Percentiles rank a stretch among this genome's conserved stretches.
phyloP scores from a whole-genome alignment of 2,113 vertebrate species.

The Mesitornis unicolor region DNA sequence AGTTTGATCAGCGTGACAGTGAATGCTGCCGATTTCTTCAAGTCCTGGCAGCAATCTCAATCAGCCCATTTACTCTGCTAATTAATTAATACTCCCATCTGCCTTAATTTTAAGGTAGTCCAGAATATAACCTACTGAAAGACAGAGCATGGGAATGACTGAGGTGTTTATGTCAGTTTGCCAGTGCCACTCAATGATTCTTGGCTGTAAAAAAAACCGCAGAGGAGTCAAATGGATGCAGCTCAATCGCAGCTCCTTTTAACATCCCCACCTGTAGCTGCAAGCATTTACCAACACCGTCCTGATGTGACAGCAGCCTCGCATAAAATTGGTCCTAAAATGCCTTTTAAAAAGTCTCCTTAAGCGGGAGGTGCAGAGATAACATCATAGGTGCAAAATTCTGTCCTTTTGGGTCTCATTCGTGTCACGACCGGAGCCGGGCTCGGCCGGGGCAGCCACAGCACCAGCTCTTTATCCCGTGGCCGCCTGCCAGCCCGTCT shows the following conservation, averaged over 20 bases:
- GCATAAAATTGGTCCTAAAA: background rate
- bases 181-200: accelerated
- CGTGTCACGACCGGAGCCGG: background rate
- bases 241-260: background rate
- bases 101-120: background rate
- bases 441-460: background rate
- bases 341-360: background rate
- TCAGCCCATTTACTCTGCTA: background rate
- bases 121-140: background rate
- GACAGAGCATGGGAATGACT: accelerated
- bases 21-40: accelerated
- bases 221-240: background rate
- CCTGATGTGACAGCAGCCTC: background rate
- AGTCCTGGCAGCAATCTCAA: background rate
- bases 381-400: accelerated
- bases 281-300: accelerated
- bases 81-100: background rate
- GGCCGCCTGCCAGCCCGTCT: background rate
- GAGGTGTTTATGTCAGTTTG: background rate
- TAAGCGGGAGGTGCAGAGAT: background rate
- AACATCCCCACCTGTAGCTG: background rate
- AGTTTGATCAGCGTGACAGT: background rate
- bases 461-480: background rate
- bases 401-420: too few species aligned
- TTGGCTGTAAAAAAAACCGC: background rate